Conservation (phyloP, 2,888 invertebrate genomes). For the Therioaphis trifolii region DNA sequence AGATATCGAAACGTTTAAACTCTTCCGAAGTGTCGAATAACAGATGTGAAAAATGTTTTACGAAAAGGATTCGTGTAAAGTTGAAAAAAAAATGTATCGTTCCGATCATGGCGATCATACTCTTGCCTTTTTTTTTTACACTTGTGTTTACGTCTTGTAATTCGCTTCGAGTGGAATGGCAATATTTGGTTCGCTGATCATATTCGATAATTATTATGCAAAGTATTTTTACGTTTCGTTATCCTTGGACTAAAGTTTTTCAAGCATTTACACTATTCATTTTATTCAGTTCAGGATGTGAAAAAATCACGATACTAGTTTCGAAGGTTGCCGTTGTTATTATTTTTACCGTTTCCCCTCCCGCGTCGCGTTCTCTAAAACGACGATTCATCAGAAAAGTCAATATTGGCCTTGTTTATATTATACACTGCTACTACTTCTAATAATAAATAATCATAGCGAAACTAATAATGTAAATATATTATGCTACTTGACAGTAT, state of each 20-base stretch:
- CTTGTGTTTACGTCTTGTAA: too few species aligned
- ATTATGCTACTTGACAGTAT: not conserved
- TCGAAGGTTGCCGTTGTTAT: constrained; percentile 32
- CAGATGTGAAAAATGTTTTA: too few species aligned
- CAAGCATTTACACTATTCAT: constrained; percentile 11
- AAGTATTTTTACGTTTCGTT: not conserved
- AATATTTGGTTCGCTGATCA: not conserved
- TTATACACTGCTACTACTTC: too few species aligned
- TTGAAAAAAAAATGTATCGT: too few species aligned
- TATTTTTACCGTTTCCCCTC: not conserved
- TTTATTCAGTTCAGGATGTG: constrained; percentile 35
- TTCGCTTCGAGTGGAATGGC: too few species aligned
- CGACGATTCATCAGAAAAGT: not conserved
- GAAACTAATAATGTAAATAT: not conserved
- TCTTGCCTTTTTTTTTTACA: too few species aligned
- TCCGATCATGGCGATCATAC: too few species aligned
- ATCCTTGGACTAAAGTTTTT: constrained; percentile 35
- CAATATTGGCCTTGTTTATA: constrained; percentile 6
- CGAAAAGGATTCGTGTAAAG: too few species aligned
- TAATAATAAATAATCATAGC: too few species aligned
- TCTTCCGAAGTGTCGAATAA: too few species aligned
- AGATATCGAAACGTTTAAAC: too few species aligned
- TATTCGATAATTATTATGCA: not conserved
- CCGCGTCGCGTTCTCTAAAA: not conserved
- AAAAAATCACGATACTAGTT: constrained; percentile 31